phyloP scores from a whole-genome alignment of 2,113 vertebrate genomes.

The Coptodon rendalli region DNA sequence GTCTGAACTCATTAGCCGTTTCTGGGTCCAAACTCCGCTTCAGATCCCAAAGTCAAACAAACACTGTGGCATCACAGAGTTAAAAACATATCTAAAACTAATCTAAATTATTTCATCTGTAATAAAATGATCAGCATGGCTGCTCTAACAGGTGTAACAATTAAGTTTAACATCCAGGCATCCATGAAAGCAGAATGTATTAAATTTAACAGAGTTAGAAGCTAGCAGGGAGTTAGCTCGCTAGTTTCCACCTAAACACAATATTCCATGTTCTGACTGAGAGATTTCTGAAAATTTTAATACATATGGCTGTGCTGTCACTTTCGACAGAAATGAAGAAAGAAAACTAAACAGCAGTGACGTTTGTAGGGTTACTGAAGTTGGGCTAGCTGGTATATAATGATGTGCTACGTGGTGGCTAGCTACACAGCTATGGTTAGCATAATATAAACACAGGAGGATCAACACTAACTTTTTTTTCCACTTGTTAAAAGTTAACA shows the following conservation, averaged over 20 bases:
- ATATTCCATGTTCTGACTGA: rapidly evolving
- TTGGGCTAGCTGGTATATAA: neutral
- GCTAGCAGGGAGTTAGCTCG: neutral
- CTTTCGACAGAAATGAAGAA: rapidly evolving
- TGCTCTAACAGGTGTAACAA: neutral
- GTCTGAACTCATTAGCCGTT: neutral
- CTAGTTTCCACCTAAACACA: neutral
- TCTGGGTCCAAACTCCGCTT: rapidly evolving
- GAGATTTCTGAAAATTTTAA: rapidly evolving
- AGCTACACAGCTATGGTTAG: neutral
- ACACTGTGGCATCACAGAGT: neutral
- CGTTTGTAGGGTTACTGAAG: rapidly evolving
- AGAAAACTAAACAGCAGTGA: neutral
- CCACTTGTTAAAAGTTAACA: rapidly evolving
- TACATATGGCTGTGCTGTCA: neutral
- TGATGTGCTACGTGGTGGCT: neutral
- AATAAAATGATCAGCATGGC: neutral
- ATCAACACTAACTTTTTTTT: neutral
- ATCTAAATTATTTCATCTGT: neutral
- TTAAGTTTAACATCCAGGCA: neutral
- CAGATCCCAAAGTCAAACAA: neutral
- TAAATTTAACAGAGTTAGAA: neutral
- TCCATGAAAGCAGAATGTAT: too few species aligned
- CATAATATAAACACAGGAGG: neutral
- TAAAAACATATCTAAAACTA: rapidly evolving